Evolutionary conservation across 2,797 vertebrate genomes (phyloP).

Genomic region (Miichthys miiuy): DNA sequence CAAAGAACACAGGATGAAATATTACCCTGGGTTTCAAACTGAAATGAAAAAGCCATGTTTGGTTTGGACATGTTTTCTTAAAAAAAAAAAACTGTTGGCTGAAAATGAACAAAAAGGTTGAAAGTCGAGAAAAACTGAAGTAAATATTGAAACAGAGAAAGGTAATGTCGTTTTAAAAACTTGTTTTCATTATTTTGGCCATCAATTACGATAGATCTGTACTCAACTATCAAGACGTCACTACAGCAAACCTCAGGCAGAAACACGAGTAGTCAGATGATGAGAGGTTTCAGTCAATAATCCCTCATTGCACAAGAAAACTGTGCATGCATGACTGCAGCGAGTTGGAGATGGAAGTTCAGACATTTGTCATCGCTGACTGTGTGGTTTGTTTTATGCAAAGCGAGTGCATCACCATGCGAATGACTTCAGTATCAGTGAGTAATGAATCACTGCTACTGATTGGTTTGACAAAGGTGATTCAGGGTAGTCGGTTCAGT

Average conservation of each 20-base stretch:
- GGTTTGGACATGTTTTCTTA: background rate
- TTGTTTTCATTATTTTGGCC: background rate
- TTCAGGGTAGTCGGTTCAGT: background rate
- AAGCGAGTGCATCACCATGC: background rate
- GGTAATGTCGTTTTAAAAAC: background rate
- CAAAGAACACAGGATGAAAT: conserved; percentile 8
- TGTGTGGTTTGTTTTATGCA: background rate
- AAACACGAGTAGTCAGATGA: background rate
- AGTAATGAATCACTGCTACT: no score
- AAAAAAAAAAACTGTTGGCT: background rate
- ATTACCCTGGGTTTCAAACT: background rate
- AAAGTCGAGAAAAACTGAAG: background rate
- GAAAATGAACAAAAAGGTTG: background rate
- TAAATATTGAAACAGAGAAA: background rate
- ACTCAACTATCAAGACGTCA: background rate
- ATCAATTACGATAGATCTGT: background rate
- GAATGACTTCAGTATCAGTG: background rate
- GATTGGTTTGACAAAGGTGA: background rate
- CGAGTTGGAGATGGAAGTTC: background rate
- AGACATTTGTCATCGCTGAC: background rate
- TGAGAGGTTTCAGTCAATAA: background rate
- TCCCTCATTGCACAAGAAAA: background rate
- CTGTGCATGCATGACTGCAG: background rate
- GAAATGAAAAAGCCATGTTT: conserved; percentile 8
- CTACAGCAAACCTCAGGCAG: background rate